phyloP scores from a whole-genome alignment of 2,888 invertebrate species.

The Timema podura region DNA sequence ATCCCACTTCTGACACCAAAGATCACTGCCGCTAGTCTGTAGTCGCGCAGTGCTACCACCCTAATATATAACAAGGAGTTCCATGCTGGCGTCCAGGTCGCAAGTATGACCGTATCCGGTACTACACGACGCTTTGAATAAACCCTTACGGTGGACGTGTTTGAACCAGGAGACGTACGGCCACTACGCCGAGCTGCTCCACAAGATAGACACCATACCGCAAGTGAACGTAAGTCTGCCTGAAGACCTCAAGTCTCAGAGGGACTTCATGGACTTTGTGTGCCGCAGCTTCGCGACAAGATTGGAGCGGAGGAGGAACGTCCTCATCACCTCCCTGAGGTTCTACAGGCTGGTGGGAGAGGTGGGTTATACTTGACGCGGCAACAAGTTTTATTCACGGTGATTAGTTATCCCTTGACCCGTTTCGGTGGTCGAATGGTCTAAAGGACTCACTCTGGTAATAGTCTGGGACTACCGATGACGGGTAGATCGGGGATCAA shows the following conservation, averaged over 20 bases:
- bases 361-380: slow-evolving; percentile 42
- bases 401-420: too few relatives aligned
- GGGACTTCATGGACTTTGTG: slow-evolving; percentile 79
- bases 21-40: too few relatives aligned
- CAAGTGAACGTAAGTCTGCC: slow-evolving; percentile 43
- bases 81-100: too few relatives aligned
- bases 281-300: slow-evolving; percentile 72
- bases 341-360: slow-evolving; percentile 73
- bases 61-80: too few relatives aligned
- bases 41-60: too few relatives aligned
- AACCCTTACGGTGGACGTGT: background rate
- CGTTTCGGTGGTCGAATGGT: too few relatives aligned
- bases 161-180: slow-evolving; percentile 64
- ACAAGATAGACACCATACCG: slow-evolving; percentile 61
- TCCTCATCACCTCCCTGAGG: slow-evolving; percentile 67
- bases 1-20: too few relatives aligned
- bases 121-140: background rate
- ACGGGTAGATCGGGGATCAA: too few relatives aligned
- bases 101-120: too few relatives aligned
- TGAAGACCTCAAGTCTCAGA: slow-evolving; percentile 64
- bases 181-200: slow-evolving; percentile 70
- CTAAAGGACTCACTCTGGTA: too few relatives aligned
- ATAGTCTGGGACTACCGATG: too few relatives aligned
- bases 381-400: too few relatives aligned
- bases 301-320: slow-evolving; percentile 66